A percentile compares a stretch with the other conserved stretches of the same genome.
These are phyloP conservation scores for Eriosoma lanigerum DNA, from an alignment of 1,140 invertebrate genomes.

Conservation along the genomic window DNA sequence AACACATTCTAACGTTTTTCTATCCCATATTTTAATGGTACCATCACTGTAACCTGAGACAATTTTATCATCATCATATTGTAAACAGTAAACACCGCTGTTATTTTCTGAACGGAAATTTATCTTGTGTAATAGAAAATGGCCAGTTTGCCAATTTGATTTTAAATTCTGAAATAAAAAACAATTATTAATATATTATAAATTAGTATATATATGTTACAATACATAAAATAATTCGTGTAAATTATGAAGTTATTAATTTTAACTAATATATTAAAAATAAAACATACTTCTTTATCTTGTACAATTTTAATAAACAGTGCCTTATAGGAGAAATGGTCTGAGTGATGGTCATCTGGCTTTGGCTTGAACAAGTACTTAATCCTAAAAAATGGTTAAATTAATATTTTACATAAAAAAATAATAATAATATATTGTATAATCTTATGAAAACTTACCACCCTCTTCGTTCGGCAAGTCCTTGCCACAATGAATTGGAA, in stretches of 20 bases:
- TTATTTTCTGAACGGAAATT: conserved; percentile 97
- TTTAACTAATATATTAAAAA: not conserved
- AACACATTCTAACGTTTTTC: conserved; percentile 84
- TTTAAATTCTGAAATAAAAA: conserved; percentile 78
- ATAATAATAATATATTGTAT: too few relatives aligned
- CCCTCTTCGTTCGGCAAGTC: conserved; percentile 89
- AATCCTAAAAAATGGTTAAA: conserved; percentile 76
- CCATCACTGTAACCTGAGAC: conserved; percentile 99
- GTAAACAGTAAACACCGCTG: conserved; percentile 98
- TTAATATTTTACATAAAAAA: too few relatives aligned
- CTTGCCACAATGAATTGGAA: conserved; percentile 94
- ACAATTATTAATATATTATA: too few relatives aligned
- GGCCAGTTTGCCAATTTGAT: conserved; percentile 96
- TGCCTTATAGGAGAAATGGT: conserved; percentile 91
- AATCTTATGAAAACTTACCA: conserved; percentile 83
- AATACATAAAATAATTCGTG: too few relatives aligned
- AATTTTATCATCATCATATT: conserved; percentile 99
- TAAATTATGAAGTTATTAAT: too few relatives aligned
- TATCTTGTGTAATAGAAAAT: conserved; percentile 94
- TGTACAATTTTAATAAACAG: conserved; percentile 96
- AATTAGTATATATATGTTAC: too few relatives aligned
- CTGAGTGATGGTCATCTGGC: conserved; percentile 85
- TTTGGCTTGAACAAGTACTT: conserved; percentile 92
- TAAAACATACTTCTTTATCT: conserved; percentile 67
- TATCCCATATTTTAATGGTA: conserved; percentile 98